A percentile compares a stretch with the other conserved stretches of the same genome.
Conservation (phyloP, 35 echinoderm and acorn worm genomes). For the Ophiothrix spiculata region DNA sequence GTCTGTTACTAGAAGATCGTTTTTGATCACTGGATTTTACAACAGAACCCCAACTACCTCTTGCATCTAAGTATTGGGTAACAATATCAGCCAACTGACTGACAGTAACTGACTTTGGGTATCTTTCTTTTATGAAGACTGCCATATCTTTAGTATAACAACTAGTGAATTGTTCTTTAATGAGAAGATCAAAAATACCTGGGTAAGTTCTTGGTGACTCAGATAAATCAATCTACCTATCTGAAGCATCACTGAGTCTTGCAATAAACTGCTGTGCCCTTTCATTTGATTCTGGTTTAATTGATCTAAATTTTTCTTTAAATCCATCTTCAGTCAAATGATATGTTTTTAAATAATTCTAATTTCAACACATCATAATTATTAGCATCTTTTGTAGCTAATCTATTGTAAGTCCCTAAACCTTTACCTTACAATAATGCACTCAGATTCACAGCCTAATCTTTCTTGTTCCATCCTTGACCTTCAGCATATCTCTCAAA, state of each 20-base stretch:
- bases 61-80: background rate
- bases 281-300: background rate
- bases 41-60: background rate
- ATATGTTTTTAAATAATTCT: slow-evolving; percentile 29
- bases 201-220: too few species aligned
- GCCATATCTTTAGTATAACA: background rate
- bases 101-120: background rate
- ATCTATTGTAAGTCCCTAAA: slow-evolving; percentile 27
- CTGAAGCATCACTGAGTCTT: background rate
- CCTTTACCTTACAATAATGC: slow-evolving; percentile 45
- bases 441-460: slow-evolving; percentile 61
- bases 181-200: too few species aligned
- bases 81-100: background rate
- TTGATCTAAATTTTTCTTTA: background rate
- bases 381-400: slow-evolving; percentile 14
- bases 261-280: background rate
- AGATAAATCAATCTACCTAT: background rate
- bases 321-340: slow-evolving; percentile 36
- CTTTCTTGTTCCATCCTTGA: slow-evolving; percentile 32
- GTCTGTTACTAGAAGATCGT: too few species aligned
- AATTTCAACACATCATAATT: slow-evolving; percentile 31
- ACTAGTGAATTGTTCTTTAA: background rate
- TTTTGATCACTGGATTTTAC: too few species aligned
- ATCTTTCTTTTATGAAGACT: background rate
- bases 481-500: slow-evolving; percentile 50